Evolutionary conservation across 2,888 invertebrate species (phyloP).

Genomic region (Pocota personata): DNA sequence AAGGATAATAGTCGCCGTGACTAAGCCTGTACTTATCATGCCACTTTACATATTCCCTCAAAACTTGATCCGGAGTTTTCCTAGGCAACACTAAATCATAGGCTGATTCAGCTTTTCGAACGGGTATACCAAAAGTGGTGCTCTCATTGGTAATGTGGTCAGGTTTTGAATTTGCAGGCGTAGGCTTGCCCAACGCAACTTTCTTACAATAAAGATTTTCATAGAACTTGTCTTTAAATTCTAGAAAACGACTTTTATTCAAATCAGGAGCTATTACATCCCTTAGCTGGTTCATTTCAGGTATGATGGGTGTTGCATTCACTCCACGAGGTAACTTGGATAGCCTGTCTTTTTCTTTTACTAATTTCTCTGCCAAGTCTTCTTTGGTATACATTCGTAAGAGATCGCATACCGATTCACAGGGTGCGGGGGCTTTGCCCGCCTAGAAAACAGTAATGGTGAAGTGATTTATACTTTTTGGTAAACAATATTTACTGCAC

Average conservation of each 20-base stretch:
- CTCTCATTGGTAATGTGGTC: slow-evolving; percentile 77
- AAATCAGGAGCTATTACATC: slow-evolving; percentile 77
- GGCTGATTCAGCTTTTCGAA: slow-evolving; percentile 33
- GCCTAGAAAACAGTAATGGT: slow-evolving; percentile 67
- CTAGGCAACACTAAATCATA: slow-evolving; percentile 77
- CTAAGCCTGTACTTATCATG: slow-evolving; percentile 79
- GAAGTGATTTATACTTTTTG: not conserved
- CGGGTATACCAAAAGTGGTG: slow-evolving; percentile 76
- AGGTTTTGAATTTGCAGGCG: slow-evolving; percentile 77
- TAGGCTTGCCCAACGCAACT: slow-evolving; percentile 76
- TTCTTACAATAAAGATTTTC: slow-evolving; percentile 79
- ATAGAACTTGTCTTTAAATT: slow-evolving; percentile 79
- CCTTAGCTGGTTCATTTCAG: slow-evolving; percentile 69
- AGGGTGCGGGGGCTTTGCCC: slow-evolving; percentile 65
- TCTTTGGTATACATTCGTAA: slow-evolving; percentile 74
- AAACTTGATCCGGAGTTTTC: slow-evolving; percentile 76
- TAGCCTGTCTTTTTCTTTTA: slow-evolving; percentile 74
- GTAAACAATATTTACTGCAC: slow-evolving; percentile 27
- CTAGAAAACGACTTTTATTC: slow-evolving; percentile 78
- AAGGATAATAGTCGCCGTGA: slow-evolving; percentile 79
- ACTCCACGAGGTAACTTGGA: not conserved
- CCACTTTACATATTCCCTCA: slow-evolving; percentile 75
- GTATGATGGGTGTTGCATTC: slow-evolving; percentile 69
- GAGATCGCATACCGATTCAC: slow-evolving; percentile 48
- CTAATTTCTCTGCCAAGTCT: slow-evolving; percentile 77